Base-by-base conservation (phyloP, 2,888 invertebrate species). In the Belgica antarctica region DNA sequence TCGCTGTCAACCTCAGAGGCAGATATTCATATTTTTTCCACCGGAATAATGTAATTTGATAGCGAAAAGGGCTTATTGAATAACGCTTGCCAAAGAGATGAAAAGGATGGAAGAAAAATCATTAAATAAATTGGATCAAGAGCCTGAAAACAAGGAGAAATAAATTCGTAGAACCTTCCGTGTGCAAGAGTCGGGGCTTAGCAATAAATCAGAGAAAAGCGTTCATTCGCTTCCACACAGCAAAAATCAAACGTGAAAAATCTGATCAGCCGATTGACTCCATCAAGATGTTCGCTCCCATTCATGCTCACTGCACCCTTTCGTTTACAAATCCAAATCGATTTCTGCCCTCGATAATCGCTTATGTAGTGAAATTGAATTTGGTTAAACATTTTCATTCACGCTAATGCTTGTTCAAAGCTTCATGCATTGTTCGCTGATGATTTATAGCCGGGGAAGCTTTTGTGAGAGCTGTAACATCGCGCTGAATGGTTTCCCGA, bases 91-190 rank as follows among this genome's bases (percentile, higher is more conserved):
- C n/a, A n/a, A n/a, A n/a, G n/a, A n/a, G n/a, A n/a, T n/a, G n/a
- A n/a, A n/a, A n/a, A n/a, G n/a, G n/a, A n/a, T 24, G 52, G 24
- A 22, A 19, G 47, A 52, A 59, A 59, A 59, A 25, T 59, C 59
- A 25, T 59, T 59, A 27, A 59, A 59, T 59, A 59, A 59, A 59
- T 59, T 59, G 59, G 59, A 59, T 59, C 12, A 59, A 59, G 12
- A 25, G 59, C 2, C 4, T 46, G 46, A 3, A 59, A 59, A n/a
- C 27, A 15, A 46, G 15, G 19, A 25, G n/a, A 59, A 59, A 5
- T 5, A 25, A 22, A 15, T 27, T 4, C 59, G 8, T 46, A n/a
- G n/a, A n/a, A n/a, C n/a, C n/a, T n/a, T n/a, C n/a, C 19, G 7
- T 24, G 57, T 22, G 57, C 2, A 47, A 47, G 5, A 8, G n/a